phyloP scores from a whole-genome alignment of 2,113 vertebrate species.

The Paradisaea rubra region DNA sequence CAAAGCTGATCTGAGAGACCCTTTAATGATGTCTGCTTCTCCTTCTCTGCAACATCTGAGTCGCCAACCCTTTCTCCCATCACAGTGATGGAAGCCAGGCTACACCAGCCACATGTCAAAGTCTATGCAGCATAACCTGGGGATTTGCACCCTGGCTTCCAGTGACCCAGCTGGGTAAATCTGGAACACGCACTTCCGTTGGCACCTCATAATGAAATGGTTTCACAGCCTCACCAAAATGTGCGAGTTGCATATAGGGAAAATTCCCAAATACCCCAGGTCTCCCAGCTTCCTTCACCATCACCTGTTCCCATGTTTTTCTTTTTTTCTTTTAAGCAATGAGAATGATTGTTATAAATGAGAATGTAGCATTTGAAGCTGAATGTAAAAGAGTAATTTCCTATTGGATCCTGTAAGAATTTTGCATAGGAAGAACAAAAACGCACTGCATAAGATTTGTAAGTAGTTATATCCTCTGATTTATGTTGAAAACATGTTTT shows the following conservation, averaged over 20 bases:
- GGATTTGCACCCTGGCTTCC: background rate
- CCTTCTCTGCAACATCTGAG: background rate
- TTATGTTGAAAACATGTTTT: background rate
- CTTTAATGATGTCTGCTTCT: rapidly evolving
- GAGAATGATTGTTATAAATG: background rate
- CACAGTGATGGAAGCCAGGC: background rate
- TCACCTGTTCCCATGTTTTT: background rate
- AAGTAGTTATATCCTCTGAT: background rate
- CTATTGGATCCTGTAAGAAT: background rate
- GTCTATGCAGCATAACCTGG: background rate
- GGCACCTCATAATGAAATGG: background rate
- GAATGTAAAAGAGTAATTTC: background rate
- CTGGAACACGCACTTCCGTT: background rate
- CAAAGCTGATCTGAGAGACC: background rate
- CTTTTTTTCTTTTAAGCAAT: background rate
- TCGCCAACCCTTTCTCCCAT: rapidly evolving
- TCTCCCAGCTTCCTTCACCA: background rate
- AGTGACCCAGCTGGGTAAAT: background rate
- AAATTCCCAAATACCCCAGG: background rate
- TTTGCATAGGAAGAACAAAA: background rate
- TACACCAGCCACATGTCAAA: background rate
- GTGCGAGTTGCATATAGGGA: background rate
- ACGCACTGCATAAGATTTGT: background rate
- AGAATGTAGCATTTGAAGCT: background rate
- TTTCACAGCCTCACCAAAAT: background rate